These are phyloP conservation scores for Tamandua tetradactyla DNA, from an alignment of 2,797 vertebrate species.

Conservation along the genomic window DNA sequence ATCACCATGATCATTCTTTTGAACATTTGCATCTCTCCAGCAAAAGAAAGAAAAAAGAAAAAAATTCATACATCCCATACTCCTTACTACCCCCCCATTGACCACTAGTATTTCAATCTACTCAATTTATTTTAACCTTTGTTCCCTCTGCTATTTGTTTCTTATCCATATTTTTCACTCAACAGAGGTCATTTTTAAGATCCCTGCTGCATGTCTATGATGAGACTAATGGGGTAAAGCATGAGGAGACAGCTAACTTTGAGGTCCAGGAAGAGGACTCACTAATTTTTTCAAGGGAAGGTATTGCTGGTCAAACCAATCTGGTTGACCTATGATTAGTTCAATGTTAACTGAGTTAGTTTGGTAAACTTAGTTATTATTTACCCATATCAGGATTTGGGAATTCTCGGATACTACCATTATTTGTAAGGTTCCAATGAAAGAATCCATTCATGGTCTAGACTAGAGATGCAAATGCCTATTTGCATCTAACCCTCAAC, in stretches of 20 bases:
- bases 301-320: background rate
- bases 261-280: background rate
- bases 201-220: background rate
- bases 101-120: too few species aligned
- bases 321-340: background rate
- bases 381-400: background rate
- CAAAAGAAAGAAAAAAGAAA: too few species aligned
- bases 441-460: slow-evolving; percentile 36
- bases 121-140: too few species aligned
- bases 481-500: background rate
- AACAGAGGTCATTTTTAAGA: background rate
- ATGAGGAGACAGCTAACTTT: background rate
- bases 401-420: background rate
- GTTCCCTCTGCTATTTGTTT: too few species aligned
- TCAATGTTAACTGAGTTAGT: background rate
- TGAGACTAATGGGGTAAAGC: background rate
- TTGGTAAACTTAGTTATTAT: background rate
- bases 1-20: too few species aligned
- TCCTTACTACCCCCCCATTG: too few species aligned
- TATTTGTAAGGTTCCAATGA: slow-evolving; percentile 1
- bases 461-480: background rate
- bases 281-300: background rate
- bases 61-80: too few species aligned
- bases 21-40: too few species aligned
- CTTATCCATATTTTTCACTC: too few species aligned